Evolutionary conservation across 1,140 invertebrate species (phyloP), one percentile per base, ranked within the genome.

Genomic region (Drosophila seguyi): DNA sequence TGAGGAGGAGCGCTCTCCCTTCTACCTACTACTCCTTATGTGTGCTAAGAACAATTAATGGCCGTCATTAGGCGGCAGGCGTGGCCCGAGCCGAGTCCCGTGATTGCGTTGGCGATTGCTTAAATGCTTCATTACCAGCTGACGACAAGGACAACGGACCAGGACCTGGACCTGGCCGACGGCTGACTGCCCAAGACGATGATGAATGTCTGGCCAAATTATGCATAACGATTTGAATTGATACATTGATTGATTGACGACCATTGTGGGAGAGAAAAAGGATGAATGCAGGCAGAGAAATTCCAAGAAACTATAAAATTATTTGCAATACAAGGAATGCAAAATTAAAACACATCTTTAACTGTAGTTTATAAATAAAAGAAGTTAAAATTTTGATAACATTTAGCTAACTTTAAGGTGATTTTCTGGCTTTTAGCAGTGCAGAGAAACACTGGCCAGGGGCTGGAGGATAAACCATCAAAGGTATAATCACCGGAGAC

Each of bases 1-100:
- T 4, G 20, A 47, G 47, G 16, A 48, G 47, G 14, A 27, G 25
- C 16, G 4, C 45, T 29, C 25, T 20, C 2, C 4, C 31, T 6
- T 3, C 31, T 6, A 1, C 11, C 7, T 1, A 3, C 31, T 3
- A 1, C 11, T 16, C 34, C 52, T 38, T 22, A n/a, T 38, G 31
- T 38, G 52, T 36, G 31, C 48, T 34, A 76, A 76, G 71, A 60
- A 76, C 74, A 76, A 76, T 76, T 76, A 76, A 76, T 76, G 74
- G 74, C 36, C 57, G n/a, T 76, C 62, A 76, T 76, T 76, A 76
- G 47, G 13, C 16, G 29, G 34, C 34, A 36, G 60, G 38, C 45
- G 66, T 53, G 61, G 61, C 61, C 31, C n/a, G 27, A 36, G 58
- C 20, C 13, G 29, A 36, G 65, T 39, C 22, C 63, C 5, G 31